Conservation (phyloP, 2,797 vertebrate genomes). For the Lepilemur septentrionalis region DNA sequence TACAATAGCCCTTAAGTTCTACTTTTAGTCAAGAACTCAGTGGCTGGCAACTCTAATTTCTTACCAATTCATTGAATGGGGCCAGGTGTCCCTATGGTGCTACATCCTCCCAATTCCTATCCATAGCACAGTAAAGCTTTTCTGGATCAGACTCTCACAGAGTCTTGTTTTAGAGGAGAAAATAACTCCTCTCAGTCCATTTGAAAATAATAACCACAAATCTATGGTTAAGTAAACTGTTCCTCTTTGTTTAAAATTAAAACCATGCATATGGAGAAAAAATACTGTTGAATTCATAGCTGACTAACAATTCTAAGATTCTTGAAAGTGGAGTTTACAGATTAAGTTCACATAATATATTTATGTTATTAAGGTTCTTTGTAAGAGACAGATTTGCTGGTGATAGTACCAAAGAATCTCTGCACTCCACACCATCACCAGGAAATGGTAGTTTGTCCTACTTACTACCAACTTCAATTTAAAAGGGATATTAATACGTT, state of each 20-base stretch:
- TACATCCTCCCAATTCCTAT: too few relatives aligned
- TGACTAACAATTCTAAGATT: neutral
- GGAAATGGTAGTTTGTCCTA: neutral
- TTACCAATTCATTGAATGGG: neutral
- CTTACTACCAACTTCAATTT: neutral
- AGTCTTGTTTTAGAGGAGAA: neutral
- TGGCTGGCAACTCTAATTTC: neutral
- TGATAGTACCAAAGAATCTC: neutral
- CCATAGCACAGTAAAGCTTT: neutral
- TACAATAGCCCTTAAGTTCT: neutral
- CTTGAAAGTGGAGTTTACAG: neutral
- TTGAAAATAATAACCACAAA: neutral
- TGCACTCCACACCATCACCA: neutral
- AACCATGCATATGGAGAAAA: neutral
- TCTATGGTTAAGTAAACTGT: neutral
- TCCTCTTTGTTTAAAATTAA: neutral
- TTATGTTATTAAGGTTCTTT: neutral
- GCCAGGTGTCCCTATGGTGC: accelerated
- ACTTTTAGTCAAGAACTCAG: neutral
- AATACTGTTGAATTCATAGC: neutral
- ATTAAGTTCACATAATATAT: neutral
- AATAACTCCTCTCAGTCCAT: neutral
- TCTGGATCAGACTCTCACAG: neutral
- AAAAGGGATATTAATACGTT: neutral
- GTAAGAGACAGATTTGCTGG: neutral